Evolutionary conservation across 2,888 invertebrate species (phyloP).

Genomic region (Ophion ellenae): DNA sequence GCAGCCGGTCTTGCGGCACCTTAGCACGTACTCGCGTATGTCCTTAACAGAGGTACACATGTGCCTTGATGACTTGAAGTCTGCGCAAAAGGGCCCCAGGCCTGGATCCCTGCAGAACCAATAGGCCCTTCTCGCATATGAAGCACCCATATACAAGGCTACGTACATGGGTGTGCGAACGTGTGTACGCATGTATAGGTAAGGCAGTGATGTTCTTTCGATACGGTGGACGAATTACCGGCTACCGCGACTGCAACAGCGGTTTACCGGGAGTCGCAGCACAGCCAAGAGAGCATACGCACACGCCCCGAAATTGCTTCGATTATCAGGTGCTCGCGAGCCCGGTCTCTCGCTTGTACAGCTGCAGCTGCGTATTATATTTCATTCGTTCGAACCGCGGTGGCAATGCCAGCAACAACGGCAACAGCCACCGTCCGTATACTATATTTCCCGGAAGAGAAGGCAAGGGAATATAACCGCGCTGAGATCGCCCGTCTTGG

Average conservation of each 20-base stretch:
- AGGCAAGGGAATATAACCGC: conserved; percentile 47
- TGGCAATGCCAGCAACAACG: conserved; percentile 36
- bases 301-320: conserved; percentile 66
- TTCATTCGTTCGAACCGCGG: conserved; percentile 53
- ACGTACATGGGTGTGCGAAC: background rate
- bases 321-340: conserved; percentile 65
- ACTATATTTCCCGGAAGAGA: conserved; percentile 47
- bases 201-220: conserved; percentile 27
- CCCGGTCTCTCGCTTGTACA: conserved; percentile 40
- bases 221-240: conserved; percentile 45
- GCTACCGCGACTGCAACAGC: conserved; percentile 38
- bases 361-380: conserved; percentile 65
- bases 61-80: conserved; percentile 16
- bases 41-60: conserved; percentile 21
- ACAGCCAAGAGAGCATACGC: conserved; percentile 34
- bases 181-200: background rate
- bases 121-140: background rate
- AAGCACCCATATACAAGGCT: background rate
- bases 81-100: background rate
- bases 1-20: conserved; percentile 51
- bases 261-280: conserved; percentile 26
- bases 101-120: background rate
- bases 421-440: conserved; percentile 13
- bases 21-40: conserved; percentile 33
- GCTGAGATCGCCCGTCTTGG: conserved; percentile 31